Evolutionary conservation across 2,113 vertebrate genomes (phyloP).

Genomic region (Thamnophis sirtalis): DNA sequence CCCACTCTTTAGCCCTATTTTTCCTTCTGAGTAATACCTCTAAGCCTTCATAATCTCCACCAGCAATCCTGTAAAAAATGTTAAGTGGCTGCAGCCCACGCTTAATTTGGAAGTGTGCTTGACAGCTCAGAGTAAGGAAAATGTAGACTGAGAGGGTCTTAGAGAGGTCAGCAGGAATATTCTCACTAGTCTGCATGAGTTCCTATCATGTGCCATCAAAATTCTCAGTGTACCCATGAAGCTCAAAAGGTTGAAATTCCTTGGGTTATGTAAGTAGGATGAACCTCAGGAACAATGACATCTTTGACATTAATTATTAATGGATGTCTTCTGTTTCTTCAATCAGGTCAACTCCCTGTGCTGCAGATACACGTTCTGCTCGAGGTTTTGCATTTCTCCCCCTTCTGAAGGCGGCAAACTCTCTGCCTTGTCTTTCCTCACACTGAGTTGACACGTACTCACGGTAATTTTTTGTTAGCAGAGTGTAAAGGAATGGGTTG

Average conservation of each 20-base stretch:
- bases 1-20: background rate
- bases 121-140: background rate
- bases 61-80: background rate
- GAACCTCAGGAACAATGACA: background rate
- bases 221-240: background rate
- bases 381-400: rapidly evolving
- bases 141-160: background rate
- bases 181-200: background rate
- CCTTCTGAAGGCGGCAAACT: rapidly evolving
- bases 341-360: background rate
- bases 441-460: conserved; percentile 33
- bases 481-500: conserved; percentile 82
- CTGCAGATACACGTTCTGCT: background rate
- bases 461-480: conserved; percentile 73
- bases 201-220: background rate
- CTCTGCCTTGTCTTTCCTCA: rapidly evolving
- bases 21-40: background rate
- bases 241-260: background rate
- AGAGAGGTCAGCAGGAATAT: background rate
- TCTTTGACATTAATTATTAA: background rate
- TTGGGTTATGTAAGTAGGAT: background rate
- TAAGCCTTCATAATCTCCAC: background rate
- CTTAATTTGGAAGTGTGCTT: background rate
- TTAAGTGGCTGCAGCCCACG: background rate
- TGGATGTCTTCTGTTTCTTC: background rate